phyloP scores from a whole-genome alignment of 2,888 invertebrate species.

The Lordiphosa fenestrarum region DNA sequence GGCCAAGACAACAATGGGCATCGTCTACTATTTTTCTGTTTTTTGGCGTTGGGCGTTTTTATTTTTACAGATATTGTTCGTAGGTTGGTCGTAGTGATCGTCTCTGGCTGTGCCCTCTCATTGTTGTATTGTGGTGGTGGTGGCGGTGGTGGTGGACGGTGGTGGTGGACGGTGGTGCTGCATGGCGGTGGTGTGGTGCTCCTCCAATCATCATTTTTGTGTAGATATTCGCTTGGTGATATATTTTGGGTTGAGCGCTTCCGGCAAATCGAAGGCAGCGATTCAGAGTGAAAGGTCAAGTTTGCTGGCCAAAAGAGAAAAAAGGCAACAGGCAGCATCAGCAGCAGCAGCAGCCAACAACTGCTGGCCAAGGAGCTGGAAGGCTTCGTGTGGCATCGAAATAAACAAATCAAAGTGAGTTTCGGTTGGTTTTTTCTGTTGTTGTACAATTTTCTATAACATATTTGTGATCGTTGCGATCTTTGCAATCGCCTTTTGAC shows the following conservation, averaged over 20 bases:
- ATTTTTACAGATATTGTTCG: conserved; percentile 78
- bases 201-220: conserved; percentile 66
- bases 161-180: conserved; percentile 5
- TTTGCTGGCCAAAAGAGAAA: conserved; percentile 60
- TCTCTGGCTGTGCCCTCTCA: conserved; percentile 57
- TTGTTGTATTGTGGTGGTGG: conserved; percentile 40
- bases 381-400: conserved; percentile 3
- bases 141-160: conserved; percentile 1
- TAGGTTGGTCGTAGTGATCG: conserved; percentile 29
- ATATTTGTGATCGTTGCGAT: conserved; percentile 11
- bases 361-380: conserved; percentile 64
- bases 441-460: conserved; percentile 12
- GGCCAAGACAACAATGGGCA: conserved; percentile 69
- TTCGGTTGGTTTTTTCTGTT: not conserved
- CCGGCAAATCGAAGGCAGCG: conserved; percentile 61
- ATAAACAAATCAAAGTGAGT: conserved; percentile 8
- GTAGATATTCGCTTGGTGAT: conserved; percentile 72
- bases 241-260: conserved; percentile 72
- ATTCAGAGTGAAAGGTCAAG: conserved; percentile 64
- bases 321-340: conserved; percentile 21
- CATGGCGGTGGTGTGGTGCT: conserved; percentile 33
- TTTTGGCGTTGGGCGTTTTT: conserved; percentile 77
- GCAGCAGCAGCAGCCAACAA: conserved; percentile 37
- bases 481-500: conserved; percentile 14
- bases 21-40: conserved; percentile 35